A percentile compares a stretch with the other conserved stretches of the same genome.
These are phyloP conservation scores for Platyrinchus mystaceus DNA, from an alignment of 2,797 vertebrate species.

Conservation along the genomic window DNA sequence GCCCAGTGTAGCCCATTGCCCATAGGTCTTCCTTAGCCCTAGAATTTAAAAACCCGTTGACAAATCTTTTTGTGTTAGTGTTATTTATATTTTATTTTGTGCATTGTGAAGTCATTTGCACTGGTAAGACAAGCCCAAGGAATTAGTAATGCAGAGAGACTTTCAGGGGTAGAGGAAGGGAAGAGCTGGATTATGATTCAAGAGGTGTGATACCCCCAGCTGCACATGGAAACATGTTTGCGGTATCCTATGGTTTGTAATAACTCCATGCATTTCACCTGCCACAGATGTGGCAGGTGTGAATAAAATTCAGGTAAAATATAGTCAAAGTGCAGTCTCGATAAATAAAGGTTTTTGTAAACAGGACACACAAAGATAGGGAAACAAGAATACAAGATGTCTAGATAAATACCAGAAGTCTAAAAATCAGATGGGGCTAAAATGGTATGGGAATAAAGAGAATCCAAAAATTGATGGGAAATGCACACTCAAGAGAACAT, in stretches of 20 bases:
- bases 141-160: background rate
- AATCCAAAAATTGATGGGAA: background rate
- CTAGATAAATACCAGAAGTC: background rate
- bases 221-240: background rate
- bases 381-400: background rate
- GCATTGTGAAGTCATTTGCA: background rate
- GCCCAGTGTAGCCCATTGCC: background rate
- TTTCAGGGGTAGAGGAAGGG: background rate
- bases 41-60: background rate
- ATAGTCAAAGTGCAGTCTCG: background rate
- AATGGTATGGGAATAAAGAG: background rate
- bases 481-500: background rate
- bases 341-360: background rate
- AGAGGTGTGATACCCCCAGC: background rate
- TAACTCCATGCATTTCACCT: background rate
- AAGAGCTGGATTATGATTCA: background rate
- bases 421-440: background rate
- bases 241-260: background rate
- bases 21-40: background rate
- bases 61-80: background rate
- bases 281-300: background rate
- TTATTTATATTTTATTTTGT: background rate
- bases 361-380: background rate
- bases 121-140: background rate
- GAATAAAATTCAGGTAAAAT: constrained; percentile 1